Conservation (phyloP, 2,888 invertebrate species). For the Nowickia ferox region DNA sequence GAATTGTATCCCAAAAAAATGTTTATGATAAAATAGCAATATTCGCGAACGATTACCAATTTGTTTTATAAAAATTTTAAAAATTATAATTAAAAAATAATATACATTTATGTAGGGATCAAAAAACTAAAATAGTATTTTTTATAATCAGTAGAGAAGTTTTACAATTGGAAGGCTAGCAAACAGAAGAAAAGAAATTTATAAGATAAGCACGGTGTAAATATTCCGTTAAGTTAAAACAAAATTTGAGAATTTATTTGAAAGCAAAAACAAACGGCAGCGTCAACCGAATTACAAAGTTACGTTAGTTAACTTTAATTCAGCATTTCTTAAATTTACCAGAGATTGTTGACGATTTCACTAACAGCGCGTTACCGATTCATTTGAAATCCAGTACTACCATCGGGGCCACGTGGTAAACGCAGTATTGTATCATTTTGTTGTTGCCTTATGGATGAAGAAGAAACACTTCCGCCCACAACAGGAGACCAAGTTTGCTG, state of each 20-base stretch:
- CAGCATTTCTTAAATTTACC: conserved; percentile 25
- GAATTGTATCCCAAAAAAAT: conserved; percentile 25
- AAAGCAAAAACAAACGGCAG: conserved; percentile 25
- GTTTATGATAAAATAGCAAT: conserved; percentile 26
- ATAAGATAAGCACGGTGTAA: neutral
- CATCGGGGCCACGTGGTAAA: conserved; percentile 91
- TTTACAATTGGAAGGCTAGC: conserved; percentile 25
- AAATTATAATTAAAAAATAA: conserved; percentile 2
- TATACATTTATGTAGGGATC: neutral
- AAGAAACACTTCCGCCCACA: conserved; percentile 79
- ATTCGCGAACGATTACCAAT: conserved; percentile 29
- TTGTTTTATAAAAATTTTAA: conserved; percentile 10
- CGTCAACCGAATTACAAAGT: conserved; percentile 23
- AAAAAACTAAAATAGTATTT: neutral
- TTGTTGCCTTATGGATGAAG: conserved; percentile 73
- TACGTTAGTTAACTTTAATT: conserved; percentile 35
- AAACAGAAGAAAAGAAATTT: neutral
- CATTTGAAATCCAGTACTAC: conserved; percentile 88
- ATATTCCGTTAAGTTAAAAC: neutral
- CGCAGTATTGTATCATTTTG: conserved; percentile 85
- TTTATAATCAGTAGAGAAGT: conserved; percentile 34
- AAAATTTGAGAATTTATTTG: neutral
- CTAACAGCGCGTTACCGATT: conserved; percentile 85
- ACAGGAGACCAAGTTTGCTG: conserved; percentile 81
- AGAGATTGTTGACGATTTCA: neutral